Evolutionary conservation across 2,113 vertebrate species (phyloP).

Genomic region (Stegostoma tigrinum): DNA sequence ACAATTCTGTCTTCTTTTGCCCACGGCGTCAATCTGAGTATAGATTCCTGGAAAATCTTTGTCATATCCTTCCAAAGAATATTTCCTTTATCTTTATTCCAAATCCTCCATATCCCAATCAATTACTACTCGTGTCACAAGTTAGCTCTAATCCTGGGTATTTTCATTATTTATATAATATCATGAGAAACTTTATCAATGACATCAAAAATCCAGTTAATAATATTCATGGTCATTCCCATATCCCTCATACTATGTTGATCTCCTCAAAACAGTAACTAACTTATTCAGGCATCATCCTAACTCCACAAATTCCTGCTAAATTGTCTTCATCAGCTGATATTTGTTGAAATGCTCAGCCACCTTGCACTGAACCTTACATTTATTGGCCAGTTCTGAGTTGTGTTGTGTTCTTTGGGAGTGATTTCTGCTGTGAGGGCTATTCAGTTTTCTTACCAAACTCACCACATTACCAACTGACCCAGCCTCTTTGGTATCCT

Average conservation of each 20-base stretch:
- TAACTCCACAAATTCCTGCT: not conserved
- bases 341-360: not conserved
- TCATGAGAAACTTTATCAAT: not conserved
- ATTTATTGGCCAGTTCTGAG: too few relatives aligned
- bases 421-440: too few relatives aligned
- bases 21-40: not conserved
- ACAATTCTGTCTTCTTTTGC: not conserved
- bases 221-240: not conserved
- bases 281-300: not conserved
- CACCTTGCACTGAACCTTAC: not conserved
- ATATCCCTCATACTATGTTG: not conserved
- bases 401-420: too few relatives aligned
- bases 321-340: not conserved
- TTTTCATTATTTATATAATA: not conserved
- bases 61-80: not conserved
- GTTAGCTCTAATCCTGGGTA: not conserved
- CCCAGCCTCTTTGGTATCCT: too few relatives aligned
- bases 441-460: too few relatives aligned
- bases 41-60: not conserved
- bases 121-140: not conserved
- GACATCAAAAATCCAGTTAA: not conserved
- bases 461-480: too few relatives aligned
- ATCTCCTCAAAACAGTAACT: not conserved
- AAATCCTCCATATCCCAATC: not conserved
- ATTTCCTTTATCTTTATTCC: not conserved